These are phyloP conservation scores for Coelinius sp. DNA, from an alignment of 2,888 invertebrate genomes.

Conservation along the genomic window DNA sequence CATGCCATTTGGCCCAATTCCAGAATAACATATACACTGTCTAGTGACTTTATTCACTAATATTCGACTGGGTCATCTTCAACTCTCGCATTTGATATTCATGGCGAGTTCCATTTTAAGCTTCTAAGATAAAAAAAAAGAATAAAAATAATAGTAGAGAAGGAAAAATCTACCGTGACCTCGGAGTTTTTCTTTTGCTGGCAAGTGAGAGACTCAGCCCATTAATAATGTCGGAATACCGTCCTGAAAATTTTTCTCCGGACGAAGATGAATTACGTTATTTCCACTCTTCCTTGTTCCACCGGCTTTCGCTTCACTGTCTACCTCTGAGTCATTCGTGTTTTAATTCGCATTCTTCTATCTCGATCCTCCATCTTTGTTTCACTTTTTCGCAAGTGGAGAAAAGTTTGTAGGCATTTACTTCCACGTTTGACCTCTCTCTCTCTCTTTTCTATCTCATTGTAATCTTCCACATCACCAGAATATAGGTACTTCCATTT, in stretches of 20 bases:
- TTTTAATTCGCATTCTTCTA: conserved; percentile 40
- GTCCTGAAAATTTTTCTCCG: conserved; percentile 36
- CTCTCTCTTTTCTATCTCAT: background rate
- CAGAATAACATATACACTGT: conserved; percentile 18
- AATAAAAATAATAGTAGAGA: conserved; percentile 3
- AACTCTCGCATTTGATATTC: conserved; percentile 37
- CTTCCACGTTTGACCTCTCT: background rate
- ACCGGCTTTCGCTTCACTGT: conserved; percentile 7
- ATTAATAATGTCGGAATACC: conserved; percentile 41
- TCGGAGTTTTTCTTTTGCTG: conserved; percentile 42
- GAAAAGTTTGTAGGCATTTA: background rate
- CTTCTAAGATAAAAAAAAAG: conserved; percentile 5
- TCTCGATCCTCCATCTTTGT: background rate
- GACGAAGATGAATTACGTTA: conserved; percentile 41
- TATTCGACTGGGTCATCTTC: conserved; percentile 31
- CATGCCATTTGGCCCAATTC: conserved; percentile 14
- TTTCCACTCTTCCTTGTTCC: conserved; percentile 5
- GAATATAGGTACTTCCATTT: background rate
- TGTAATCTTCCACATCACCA: background rate
- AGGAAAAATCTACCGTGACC: conserved; percentile 45
- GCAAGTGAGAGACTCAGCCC: conserved; percentile 31
- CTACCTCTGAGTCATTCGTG: conserved; percentile 2
- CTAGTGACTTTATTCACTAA: conserved; percentile 21
- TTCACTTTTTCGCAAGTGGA: background rate
- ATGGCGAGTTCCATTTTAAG: conserved; percentile 35